Conservation (phyloP, 2,888 invertebrate species). For the Acronicta aceris region DNA sequence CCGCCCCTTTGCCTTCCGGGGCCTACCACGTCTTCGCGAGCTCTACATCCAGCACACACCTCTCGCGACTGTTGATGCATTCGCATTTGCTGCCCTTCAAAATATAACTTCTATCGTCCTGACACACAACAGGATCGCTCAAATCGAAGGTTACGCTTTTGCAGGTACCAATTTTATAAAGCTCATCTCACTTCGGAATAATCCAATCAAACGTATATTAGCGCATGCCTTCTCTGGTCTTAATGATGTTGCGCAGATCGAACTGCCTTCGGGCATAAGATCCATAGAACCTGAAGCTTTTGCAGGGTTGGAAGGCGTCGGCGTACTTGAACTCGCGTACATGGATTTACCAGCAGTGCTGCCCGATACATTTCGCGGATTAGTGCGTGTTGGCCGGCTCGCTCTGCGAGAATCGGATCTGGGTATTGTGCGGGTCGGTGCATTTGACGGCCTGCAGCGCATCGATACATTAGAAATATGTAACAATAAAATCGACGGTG, state of each 20-base stretch:
- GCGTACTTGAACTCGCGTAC: slow-evolving; percentile 93
- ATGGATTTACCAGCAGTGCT: slow-evolving; percentile 94
- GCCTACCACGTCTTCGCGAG: slow-evolving; percentile 93
- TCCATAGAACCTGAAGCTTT: slow-evolving; percentile 94
- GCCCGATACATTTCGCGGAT: slow-evolving; percentile 93
- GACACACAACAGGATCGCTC: slow-evolving; percentile 92
- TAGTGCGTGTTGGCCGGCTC: slow-evolving; percentile 93
- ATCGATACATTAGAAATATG: slow-evolving; percentile 93
- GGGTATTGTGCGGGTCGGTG: slow-evolving; percentile 92
- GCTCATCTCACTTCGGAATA: slow-evolving; percentile 94
- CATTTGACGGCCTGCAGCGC: slow-evolving; percentile 93
- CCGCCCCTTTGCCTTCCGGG: slow-evolving; percentile 95
- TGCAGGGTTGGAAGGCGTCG: slow-evolving; percentile 94
- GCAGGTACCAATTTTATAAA: slow-evolving; percentile 96
- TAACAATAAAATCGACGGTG: slow-evolving; percentile 95
- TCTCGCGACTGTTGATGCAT: slow-evolving; percentile 93
- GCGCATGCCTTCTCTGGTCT: slow-evolving; percentile 95
- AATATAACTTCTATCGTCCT: slow-evolving; percentile 93
- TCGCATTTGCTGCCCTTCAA: slow-evolving; percentile 95
- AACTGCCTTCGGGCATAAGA: slow-evolving; percentile 94
- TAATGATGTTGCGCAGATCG: slow-evolving; percentile 94
- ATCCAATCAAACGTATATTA: slow-evolving; percentile 94
- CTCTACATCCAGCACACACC: slow-evolving; percentile 96
- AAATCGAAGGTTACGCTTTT: slow-evolving; percentile 94
- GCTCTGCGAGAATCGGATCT: slow-evolving; percentile 95